phyloP scores from a whole-genome alignment of 2,113 vertebrate genomes.

The Chloroceryle aenea region DNA sequence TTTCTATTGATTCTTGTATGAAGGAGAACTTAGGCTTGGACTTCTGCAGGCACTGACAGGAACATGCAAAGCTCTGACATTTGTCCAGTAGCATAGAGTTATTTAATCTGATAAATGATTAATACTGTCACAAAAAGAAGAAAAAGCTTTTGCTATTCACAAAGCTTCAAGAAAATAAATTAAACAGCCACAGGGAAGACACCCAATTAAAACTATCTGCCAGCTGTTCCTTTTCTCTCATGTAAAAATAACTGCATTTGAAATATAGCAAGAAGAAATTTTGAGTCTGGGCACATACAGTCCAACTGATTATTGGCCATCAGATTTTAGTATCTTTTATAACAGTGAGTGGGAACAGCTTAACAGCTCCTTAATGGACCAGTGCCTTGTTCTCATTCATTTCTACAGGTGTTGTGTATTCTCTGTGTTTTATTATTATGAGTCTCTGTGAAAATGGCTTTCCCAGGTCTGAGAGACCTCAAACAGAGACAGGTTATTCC shows the following conservation, averaged over 20 bases:
- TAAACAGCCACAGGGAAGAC: not conserved
- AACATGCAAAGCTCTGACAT: not conserved
- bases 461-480: not conserved
- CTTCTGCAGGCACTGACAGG: not conserved
- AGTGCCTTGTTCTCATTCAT: not conserved
- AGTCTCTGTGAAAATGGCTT: not conserved
- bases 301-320: not conserved
- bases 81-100: not conserved
- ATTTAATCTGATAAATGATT: constrained; percentile 4
- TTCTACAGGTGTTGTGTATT: not conserved
- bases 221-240: not conserved
- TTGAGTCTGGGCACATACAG: not conserved
- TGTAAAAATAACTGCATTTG: constrained; percentile 16
- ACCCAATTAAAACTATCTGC: not conserved
- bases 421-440: not conserved
- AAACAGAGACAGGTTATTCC: not conserved
- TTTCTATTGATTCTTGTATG: not conserved
- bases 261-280: not conserved
- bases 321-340: not conserved
- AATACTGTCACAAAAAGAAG: not conserved
- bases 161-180: not conserved
- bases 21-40: not conserved
- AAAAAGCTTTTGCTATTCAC: not conserved
- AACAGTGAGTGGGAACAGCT: not conserved
- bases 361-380: not conserved